Percentiles rank a stretch among this genome's conserved stretches.
These are phyloP conservation scores for Porites rus DNA, from an alignment of 92 coral and sea anemone genomes.

Conservation along the genomic window DNA sequence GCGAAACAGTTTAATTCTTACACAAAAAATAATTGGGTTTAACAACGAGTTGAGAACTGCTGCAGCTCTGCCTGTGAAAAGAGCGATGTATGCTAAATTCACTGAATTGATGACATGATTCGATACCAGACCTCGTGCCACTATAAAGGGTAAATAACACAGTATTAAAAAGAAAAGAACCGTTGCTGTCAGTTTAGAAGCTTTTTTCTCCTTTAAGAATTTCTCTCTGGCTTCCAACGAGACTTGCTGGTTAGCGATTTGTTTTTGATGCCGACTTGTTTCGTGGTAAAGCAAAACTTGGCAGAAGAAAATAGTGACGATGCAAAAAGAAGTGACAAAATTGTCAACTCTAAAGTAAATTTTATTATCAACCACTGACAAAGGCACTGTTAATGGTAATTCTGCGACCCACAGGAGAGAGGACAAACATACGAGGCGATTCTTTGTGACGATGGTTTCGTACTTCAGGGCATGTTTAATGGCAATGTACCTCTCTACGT, in stretches of 20 bases:
- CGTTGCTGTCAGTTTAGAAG: not conserved
- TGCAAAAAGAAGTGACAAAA: not conserved
- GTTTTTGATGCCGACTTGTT: not conserved
- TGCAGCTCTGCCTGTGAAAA: not conserved
- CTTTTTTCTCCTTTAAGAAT: not conserved
- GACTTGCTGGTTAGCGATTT: constrained; percentile 1
- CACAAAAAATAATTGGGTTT: not conserved
- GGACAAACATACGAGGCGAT: not conserved
- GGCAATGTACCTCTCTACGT: not conserved
- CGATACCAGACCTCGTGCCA: not conserved
- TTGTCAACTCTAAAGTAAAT: not conserved
- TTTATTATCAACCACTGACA: not conserved
- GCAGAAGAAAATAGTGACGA: not conserved
- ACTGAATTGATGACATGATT: not conserved
- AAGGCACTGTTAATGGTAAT: not conserved
- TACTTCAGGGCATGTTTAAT: not conserved
- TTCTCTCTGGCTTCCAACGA: not conserved
- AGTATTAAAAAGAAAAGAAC: not conserved
- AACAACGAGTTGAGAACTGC: not conserved
- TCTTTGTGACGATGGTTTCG: not conserved
- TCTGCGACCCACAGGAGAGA: not conserved
- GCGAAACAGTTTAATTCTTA: not conserved
- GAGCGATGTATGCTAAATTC: not conserved
- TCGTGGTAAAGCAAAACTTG: not conserved
- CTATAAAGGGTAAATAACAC: not conserved